phyloP scores from a whole-genome alignment of 2,888 invertebrate species.

The Drosophila subsilvestris region DNA sequence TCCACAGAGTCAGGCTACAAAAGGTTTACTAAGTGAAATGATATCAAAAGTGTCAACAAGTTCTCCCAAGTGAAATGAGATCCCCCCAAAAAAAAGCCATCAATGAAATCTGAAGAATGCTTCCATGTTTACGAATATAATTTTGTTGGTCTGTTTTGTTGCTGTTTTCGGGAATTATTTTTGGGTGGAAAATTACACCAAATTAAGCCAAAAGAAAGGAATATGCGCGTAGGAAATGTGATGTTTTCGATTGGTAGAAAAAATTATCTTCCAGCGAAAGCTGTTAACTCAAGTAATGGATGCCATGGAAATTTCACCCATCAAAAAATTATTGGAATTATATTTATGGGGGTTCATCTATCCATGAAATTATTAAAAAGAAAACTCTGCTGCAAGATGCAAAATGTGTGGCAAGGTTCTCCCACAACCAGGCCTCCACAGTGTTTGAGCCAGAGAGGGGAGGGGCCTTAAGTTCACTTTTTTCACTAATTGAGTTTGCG shows the following conservation, averaged over 20 bases:
- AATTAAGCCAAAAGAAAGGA: not conserved
- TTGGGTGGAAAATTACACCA: not conserved
- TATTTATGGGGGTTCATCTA: not conserved
- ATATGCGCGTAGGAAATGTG: not conserved
- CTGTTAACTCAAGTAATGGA: not conserved
- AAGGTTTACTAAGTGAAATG: not conserved
- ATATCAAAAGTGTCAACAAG: not conserved
- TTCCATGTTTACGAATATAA: not conserved
- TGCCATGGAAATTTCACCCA: not conserved
- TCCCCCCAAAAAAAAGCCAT: not conserved
- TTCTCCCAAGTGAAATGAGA: not conserved
- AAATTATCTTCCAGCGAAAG: not conserved
- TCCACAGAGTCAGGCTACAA: not conserved
- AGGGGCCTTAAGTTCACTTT: slow-evolving; percentile 31
- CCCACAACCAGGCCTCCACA: not conserved
- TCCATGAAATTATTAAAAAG: not conserved
- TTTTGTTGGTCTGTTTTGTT: not conserved
- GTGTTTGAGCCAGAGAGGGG: not conserved
- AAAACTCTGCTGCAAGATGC: not conserved
- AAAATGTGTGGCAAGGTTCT: slow-evolving; percentile 1
- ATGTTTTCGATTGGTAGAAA: not conserved
- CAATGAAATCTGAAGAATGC: not conserved
- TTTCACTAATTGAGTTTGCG: slow-evolving; percentile 78
- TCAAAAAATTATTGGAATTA: not conserved
- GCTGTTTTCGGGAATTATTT: not conserved